Conservation (phyloP, 2,797 vertebrate genomes). For the Peromyscus eremicus region DNA sequence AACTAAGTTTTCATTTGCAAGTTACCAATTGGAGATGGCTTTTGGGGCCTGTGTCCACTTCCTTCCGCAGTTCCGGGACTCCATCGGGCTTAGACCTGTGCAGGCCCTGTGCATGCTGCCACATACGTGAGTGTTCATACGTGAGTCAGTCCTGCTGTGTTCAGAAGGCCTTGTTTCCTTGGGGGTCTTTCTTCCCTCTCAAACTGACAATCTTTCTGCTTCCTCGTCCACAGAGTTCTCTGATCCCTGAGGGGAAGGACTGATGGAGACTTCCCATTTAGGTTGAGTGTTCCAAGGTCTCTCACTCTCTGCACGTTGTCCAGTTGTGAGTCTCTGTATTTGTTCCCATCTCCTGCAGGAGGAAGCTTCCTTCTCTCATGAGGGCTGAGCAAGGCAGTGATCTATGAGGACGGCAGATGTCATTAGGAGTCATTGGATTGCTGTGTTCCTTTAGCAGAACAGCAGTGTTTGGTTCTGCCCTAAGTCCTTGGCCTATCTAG, state of each 20-base stretch:
- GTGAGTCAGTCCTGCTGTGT: background rate
- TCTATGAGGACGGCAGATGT: background rate
- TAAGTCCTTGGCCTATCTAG: background rate
- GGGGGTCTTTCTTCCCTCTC: background rate
- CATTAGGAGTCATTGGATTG: background rate
- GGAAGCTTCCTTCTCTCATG: background rate
- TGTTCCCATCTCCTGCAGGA: no score
- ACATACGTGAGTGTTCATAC: no score
- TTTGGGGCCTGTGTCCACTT: background rate
- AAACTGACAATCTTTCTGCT: background rate
- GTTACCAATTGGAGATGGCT: background rate
- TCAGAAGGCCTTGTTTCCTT: background rate
- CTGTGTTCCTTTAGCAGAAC: background rate
- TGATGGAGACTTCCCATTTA: background rate
- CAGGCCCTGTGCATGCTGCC: no score
- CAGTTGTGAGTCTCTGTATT: background rate
- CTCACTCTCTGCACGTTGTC: background rate
- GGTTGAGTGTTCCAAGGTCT: background rate
- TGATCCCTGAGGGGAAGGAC: background rate
- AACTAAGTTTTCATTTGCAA: background rate
- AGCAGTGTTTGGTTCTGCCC: background rate
- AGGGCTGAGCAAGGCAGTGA: background rate
- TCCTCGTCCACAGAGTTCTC: background rate
- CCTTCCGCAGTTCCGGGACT: background rate
- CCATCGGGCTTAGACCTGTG: background rate